Evolutionary conservation across 2,113 vertebrate genomes (phyloP).

Genomic region (human): DNA sequence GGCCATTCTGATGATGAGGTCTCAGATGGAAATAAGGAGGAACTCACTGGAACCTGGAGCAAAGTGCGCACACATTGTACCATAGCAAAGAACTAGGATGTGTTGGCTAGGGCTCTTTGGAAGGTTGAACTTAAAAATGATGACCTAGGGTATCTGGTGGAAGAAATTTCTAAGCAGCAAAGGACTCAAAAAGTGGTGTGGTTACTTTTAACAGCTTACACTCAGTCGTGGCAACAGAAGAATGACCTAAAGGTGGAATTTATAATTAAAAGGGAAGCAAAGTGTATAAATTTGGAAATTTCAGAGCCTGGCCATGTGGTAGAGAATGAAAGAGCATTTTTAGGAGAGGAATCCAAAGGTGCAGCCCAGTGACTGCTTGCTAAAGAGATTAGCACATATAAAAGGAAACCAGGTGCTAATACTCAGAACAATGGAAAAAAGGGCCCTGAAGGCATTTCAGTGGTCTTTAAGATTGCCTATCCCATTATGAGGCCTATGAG

Average conservation of each 20-base stretch:
- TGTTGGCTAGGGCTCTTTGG: neutral
- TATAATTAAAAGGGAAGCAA: neutral
- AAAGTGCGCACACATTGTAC: neutral
- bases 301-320: neutral
- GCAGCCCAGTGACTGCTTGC: neutral
- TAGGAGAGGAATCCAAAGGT: neutral
- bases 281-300: neutral
- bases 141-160: neutral
- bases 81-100: neutral
- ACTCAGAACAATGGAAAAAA: neutral
- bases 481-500: neutral
- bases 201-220: neutral
- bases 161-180: neutral
- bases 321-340: neutral
- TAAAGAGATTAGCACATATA: neutral
- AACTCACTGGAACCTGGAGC: neutral
- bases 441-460: neutral
- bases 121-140: neutral
- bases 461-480: neutral
- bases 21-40: neutral
- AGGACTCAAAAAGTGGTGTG: neutral
- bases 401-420: neutral
- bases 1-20: no score
- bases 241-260: neutral
- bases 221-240: neutral